A percentile compares a stretch with the other conserved stretches of the same genome.
These are phyloP conservation scores for Epistrophella euchroma DNA, from an alignment of 2,888 invertebrate genomes.

Conservation along the genomic window DNA sequence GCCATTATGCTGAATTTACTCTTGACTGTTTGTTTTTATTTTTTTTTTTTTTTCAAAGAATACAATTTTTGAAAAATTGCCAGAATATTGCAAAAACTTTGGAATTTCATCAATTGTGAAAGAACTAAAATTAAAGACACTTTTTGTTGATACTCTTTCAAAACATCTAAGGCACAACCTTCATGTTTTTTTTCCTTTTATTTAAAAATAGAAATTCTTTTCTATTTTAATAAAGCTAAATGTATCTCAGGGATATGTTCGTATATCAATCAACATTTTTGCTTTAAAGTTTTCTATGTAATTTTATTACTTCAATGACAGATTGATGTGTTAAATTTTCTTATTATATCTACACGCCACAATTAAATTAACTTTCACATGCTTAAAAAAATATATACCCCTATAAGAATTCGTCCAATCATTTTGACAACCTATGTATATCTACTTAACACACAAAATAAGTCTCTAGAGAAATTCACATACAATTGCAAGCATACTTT, in stretches of 20 bases:
- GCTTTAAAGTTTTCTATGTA: slow-evolving; percentile 66
- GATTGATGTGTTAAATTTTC: slow-evolving; percentile 57
- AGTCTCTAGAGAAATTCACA: slow-evolving; percentile 36
- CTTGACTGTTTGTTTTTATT: too few relatives aligned
- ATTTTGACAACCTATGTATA: slow-evolving; percentile 63
- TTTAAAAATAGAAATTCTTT: slow-evolving; percentile 41
- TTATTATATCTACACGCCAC: neutral
- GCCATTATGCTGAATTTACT: too few relatives aligned
- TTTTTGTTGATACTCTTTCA: neutral
- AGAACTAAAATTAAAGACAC: too few relatives aligned
- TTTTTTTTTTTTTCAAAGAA: too few relatives aligned
- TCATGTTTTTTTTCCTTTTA: neutral
- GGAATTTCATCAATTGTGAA: neutral
- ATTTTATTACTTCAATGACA: slow-evolving; percentile 71
- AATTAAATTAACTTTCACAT: slow-evolving; percentile 56
- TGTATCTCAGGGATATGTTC: neutral
- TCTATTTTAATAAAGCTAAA: slow-evolving; percentile 41
- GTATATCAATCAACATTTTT: slow-evolving; percentile 67
- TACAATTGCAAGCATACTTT: neutral
- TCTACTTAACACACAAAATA: neutral
- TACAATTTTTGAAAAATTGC: too few relatives aligned
- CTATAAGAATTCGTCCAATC: slow-evolving; percentile 58
- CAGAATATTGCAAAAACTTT: neutral
- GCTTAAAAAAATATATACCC: neutral
- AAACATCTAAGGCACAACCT: neutral